phyloP scores from a whole-genome alignment of 2,888 invertebrate species.

The Torymus tubicola region DNA sequence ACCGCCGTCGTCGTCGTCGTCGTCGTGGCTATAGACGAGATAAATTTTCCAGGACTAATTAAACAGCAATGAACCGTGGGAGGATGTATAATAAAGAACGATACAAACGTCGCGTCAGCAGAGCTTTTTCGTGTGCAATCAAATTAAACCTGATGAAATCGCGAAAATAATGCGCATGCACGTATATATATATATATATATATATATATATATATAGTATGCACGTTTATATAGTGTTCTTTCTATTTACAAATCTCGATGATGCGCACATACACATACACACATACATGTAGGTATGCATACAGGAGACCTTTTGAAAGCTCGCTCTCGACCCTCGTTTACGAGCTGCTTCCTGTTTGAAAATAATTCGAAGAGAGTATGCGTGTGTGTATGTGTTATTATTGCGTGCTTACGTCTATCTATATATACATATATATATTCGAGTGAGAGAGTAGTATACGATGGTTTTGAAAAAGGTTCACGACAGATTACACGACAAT shows the following conservation, averaged over 20 bases:
- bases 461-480: slow-evolving; percentile 46
- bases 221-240: slow-evolving; percentile 23
- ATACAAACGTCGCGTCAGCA: no score
- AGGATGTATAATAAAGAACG: no score
- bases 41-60: no score
- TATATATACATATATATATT: no score
- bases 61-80: no score
- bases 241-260: slow-evolving; percentile 44
- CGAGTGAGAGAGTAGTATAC: neutral
- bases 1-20: no score
- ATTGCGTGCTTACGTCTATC: neutral
- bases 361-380: slow-evolving; percentile 26
- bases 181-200: neutral
- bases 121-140: no score
- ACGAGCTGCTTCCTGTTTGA: slow-evolving; percentile 50
- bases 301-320: slow-evolving; percentile 20
- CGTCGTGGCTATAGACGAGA: no score
- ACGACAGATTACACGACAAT: slow-evolving; percentile 37
- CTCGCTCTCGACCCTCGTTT: slow-evolving; percentile 36
- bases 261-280: neutral
- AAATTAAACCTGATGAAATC: neutral
- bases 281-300: no score
- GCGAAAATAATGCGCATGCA: slow-evolving; percentile 2
- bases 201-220: neutral
- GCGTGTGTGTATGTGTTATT: no score